Evolutionary conservation across 2,113 vertebrate species (phyloP).

Genomic region (Ptilorrhoa leucosticta): DNA sequence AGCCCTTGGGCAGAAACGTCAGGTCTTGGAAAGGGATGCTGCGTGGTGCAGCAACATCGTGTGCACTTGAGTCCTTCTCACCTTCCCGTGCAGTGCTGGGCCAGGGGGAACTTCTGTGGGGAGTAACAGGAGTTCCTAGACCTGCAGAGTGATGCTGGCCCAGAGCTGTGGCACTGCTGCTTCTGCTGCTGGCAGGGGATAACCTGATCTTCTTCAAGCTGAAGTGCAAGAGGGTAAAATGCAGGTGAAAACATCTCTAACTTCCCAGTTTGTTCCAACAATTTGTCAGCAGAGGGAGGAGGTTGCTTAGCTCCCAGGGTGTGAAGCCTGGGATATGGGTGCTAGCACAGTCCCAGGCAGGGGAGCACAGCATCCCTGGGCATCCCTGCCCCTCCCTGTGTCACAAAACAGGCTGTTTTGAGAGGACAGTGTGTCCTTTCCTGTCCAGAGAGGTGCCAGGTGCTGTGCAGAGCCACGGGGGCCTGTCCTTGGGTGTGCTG

Average conservation of each 20-base stretch:
- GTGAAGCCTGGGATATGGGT: neutral
- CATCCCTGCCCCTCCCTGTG: neutral
- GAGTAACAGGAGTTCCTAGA: neutral
- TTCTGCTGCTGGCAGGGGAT: neutral
- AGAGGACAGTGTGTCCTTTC: neutral
- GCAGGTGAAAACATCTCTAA: neutral
- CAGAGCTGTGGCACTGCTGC: neutral
- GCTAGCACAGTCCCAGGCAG: neutral
- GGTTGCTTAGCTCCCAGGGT: neutral
- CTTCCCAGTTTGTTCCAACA: neutral
- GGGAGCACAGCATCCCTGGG: neutral
- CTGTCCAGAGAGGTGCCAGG: neutral
- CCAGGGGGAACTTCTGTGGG: neutral
- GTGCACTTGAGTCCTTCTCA: neutral
- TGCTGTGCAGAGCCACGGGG: neutral
- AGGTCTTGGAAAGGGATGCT: neutral
- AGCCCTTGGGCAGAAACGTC: neutral
- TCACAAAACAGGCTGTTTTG: neutral
- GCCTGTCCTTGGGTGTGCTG: neutral
- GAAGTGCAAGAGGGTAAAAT: neutral
- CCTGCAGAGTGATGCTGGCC: neutral
- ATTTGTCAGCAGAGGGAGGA: neutral
- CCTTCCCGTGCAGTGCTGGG: neutral
- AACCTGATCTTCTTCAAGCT: neutral
- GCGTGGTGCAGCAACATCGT: neutral